Evolutionary conservation across 2,113 vertebrate genomes (phyloP), one percentile per base, ranked within the genome.

Genomic region (Sisor rabdophorus): DNA sequence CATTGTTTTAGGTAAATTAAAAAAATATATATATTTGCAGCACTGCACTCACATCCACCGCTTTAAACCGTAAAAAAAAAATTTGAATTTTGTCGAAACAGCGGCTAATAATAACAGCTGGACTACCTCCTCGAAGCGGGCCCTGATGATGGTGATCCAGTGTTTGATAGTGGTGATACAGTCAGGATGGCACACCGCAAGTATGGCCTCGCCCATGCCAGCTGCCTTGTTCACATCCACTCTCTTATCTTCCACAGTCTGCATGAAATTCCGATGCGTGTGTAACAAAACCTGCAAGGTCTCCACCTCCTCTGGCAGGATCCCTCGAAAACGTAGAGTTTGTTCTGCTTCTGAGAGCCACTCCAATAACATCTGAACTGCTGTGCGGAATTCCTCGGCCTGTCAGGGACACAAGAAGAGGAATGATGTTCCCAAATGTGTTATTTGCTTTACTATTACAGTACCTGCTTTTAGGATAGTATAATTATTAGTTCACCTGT

Each of bases 121-220:
- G 30, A 26, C 32, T 59, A 98, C 97, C 93, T 99, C 97, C 86
- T 99, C 97, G 0, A 98, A 99, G 75, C 97, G 93, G 7, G 97
- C 97, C 2, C 97, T 87, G 89, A 99, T 98, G 90, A 99, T 99
- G 84, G 97, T 99, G 92, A 98, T 96, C 97, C 97, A 99, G 93
- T 99, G 97, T 76, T 99, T 99, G 88, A 99, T 94, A 55, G 96
- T 99, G 81, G 96, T 99, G 90, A 99, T 94, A 87, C 94, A 98
- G 85, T 99, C 97, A 0, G 95, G 95, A 75, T 99, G 97, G 82
- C 97, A 98, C 64, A 93, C 86, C 0, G 93, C 90, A 76, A 99
- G 89, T 86, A 99, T 98, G 78, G 84, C 89, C 81, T 99, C 97
- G 2, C 97, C 97, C 96, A 98, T 95, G 4, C 89, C 90, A 8